These are phyloP conservation scores for Corvus hawaiiensis DNA, from an alignment of 2,113 vertebrate species.

Conservation along the genomic window DNA sequence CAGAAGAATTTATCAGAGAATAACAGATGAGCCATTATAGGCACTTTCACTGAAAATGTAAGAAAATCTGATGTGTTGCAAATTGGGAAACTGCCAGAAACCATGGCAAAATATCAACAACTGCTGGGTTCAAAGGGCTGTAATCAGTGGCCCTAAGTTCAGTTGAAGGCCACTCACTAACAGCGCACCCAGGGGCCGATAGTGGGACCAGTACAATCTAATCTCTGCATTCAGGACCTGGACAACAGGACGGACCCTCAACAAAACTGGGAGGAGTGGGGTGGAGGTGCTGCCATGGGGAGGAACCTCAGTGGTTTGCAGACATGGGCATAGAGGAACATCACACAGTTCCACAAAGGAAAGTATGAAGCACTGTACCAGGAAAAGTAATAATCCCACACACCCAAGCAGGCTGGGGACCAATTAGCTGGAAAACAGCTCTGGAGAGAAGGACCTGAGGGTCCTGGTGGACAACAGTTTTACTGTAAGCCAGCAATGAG, in stretches of 20 bases:
- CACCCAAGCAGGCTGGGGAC: neutral
- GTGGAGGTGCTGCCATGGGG: neutral
- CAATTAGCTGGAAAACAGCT: neutral
- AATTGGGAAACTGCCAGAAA: neutral
- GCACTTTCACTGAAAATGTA: accelerated
- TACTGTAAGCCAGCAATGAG: neutral
- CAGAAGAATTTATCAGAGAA: neutral
- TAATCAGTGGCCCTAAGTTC: neutral
- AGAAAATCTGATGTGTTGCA: neutral
- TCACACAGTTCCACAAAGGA: neutral
- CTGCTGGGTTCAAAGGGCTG: neutral
- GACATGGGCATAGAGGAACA: neutral
- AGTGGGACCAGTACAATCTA: neutral
- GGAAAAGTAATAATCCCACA: neutral
- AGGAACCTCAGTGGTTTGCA: neutral
- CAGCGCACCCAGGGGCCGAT: neutral
- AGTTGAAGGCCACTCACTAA: neutral
- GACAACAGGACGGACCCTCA: neutral
- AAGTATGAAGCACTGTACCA: neutral
- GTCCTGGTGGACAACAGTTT: neutral
- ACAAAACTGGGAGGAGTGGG: neutral
- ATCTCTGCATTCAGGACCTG: neutral
- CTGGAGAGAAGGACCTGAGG: neutral
- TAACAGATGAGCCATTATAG: neutral
- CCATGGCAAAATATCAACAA: neutral